These are phyloP conservation scores for Tenualosa ilisha DNA, from an alignment of 2,797 vertebrate species.

Conservation along the genomic window DNA sequence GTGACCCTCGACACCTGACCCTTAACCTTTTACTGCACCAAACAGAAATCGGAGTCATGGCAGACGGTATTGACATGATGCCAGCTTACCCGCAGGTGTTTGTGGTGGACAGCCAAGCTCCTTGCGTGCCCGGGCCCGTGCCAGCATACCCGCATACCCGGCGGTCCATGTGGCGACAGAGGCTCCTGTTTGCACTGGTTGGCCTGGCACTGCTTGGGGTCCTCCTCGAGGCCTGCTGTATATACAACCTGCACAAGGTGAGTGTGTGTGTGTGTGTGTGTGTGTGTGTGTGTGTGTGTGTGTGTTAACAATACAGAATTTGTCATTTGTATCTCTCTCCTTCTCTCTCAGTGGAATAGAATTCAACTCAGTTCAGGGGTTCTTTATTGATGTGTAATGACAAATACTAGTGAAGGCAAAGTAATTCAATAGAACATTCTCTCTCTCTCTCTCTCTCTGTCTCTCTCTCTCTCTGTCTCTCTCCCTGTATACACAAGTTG, in stretches of 20 bases:
- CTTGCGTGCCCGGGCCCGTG: not conserved
- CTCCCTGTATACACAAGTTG: not conserved
- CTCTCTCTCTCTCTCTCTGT: too few relatives aligned
- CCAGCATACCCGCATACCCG: not conserved
- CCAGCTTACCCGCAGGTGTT: not conserved
- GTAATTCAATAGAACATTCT: too few relatives aligned
- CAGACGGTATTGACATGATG: not conserved
- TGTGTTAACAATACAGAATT: not conserved
- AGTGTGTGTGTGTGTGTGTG: conserved; percentile 4
- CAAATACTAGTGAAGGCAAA: too few relatives aligned
- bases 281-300: not conserved
- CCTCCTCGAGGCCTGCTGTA: conserved; percentile 12
- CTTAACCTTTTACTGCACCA: too few relatives aligned
- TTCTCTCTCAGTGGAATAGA: too few relatives aligned
- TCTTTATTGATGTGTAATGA: too few relatives aligned
- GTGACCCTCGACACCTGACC: too few relatives aligned
- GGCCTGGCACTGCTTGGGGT: not conserved
- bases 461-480: too few relatives aligned
- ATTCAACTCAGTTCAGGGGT: too few relatives aligned
- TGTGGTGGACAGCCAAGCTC: not conserved
- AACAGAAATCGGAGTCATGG: not conserved
- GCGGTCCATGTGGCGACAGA: not conserved
- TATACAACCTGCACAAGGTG: conserved; percentile 16
- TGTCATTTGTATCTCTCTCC: too few relatives aligned
- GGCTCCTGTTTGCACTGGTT: not conserved